phyloP scores from a whole-genome alignment of 1,140 invertebrate species.

The Mylabris phalerata region DNA sequence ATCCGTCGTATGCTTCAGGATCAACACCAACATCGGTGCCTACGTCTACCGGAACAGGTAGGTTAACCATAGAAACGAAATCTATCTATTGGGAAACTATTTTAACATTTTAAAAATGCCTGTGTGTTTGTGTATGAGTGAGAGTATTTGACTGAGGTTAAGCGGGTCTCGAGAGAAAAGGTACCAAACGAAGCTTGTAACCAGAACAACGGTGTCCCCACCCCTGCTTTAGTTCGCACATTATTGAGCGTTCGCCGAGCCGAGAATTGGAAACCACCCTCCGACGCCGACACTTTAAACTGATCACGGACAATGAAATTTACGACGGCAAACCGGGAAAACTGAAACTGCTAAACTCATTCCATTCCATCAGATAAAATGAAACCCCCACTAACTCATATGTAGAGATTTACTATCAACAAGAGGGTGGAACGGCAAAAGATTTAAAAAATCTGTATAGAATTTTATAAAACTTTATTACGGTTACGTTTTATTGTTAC shows the following conservation, averaged over 20 bases:
- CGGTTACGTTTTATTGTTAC: slow-evolving; percentile 26
- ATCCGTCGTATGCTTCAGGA: slow-evolving; percentile 48
- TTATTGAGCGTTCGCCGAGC: slow-evolving; percentile 42
- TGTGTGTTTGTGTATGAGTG: slow-evolving; percentile 38
- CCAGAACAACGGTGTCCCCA: slow-evolving; percentile 39
- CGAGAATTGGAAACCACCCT: slow-evolving; percentile 42
- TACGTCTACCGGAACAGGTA: slow-evolving; percentile 40
- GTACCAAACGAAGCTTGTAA: slow-evolving; percentile 41
- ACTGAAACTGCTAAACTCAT: slow-evolving; percentile 21
- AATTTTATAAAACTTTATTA: not conserved
- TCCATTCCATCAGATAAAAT: not conserved
- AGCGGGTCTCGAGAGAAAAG: slow-evolving; percentile 23
- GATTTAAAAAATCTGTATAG: too few relatives aligned
- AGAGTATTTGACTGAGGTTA: slow-evolving; percentile 33
- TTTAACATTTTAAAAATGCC: slow-evolving; percentile 36
- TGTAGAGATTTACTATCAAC: not conserved
- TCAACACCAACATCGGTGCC: slow-evolving; percentile 47
- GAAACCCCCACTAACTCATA: not conserved
- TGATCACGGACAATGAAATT: slow-evolving; percentile 43
- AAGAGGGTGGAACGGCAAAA: not conserved
- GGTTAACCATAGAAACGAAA: slow-evolving; percentile 7
- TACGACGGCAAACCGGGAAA: slow-evolving; percentile 32
- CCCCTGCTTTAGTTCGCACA: slow-evolving; percentile 41
- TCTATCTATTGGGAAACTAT: slow-evolving; percentile 48
- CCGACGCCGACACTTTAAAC: slow-evolving; percentile 37